phyloP scores from a whole-genome alignment of 2,797 vertebrate genomes.

The Lacerta bilineata region DNA sequence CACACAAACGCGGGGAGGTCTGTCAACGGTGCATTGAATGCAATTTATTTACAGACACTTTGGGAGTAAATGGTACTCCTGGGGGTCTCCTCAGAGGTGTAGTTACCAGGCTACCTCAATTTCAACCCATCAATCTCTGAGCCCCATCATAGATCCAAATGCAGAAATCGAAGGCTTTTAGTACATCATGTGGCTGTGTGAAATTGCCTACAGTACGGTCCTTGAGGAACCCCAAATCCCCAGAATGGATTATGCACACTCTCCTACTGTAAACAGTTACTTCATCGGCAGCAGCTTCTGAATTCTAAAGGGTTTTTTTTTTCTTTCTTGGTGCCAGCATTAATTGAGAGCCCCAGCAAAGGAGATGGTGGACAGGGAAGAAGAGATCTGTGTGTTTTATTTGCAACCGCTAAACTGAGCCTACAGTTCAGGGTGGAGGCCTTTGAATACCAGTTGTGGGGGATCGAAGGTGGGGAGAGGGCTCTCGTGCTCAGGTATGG shows the following conservation, averaged over 20 bases:
- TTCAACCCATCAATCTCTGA: constrained; percentile 6
- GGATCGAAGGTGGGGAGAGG: no score
- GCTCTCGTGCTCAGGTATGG: no score
- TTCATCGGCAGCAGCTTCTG: neutral
- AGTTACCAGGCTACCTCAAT: constrained; percentile 13
- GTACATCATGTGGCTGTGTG: neutral
- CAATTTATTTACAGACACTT: constrained; percentile 28
- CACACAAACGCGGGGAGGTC: constrained; percentile 8
- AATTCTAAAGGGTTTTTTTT: constrained; percentile 8
- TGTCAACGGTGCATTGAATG: constrained; percentile 9
- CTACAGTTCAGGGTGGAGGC: neutral
- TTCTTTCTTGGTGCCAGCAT: neutral
- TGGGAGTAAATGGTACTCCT: constrained; percentile 21
- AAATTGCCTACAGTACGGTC: constrained; percentile 19
- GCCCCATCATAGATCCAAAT: constrained; percentile 17
- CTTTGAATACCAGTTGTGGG: no score
- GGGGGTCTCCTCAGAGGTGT: constrained; percentile 4
- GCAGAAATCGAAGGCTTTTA: constrained; percentile 35
- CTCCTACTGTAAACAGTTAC: constrained; percentile 17
- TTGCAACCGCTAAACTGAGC: neutral
- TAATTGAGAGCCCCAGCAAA: constrained; percentile 16
- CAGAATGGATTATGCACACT: constrained; percentile 33
- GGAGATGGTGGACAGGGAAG: neutral
- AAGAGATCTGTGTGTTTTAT: neutral
- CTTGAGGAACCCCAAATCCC: constrained; percentile 3